These are phyloP conservation scores for Bombus sibiricus DNA, from an alignment of 1,140 invertebrate genomes.

Conservation along the genomic window DNA sequence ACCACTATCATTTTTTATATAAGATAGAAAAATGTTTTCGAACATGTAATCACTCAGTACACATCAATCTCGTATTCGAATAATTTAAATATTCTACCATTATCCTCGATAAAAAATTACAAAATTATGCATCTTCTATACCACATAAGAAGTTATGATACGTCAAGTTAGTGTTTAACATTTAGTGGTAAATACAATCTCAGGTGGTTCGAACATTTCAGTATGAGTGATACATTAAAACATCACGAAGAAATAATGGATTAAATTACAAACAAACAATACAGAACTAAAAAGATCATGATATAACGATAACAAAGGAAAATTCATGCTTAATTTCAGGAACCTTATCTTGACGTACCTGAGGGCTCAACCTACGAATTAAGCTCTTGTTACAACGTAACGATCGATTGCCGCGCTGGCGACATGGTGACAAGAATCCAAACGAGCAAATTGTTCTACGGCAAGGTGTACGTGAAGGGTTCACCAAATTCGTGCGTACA, in stretches of 20 bases:
- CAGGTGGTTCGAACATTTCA: no score
- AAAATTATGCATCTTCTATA: not conserved
- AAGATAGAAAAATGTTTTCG: not conserved
- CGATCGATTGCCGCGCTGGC: conserved; percentile 94
- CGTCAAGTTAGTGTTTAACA: no score
- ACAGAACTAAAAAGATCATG: no score
- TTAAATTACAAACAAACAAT: no score
- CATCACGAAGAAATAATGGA: no score
- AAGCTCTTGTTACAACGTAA: conserved; percentile 96
- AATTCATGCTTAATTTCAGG: conserved; percentile 80
- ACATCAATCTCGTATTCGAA: not conserved
- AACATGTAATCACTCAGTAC: not conserved
- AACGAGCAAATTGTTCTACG: conserved; percentile 95
- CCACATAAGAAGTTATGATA: not conserved
- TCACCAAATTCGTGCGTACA: conserved; percentile 95
- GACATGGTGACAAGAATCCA: conserved; percentile 96
- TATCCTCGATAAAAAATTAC: not conserved
- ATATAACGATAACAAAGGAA: not conserved
- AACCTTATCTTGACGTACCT: conserved; percentile 94
- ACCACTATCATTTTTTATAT: not conserved
- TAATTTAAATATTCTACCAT: not conserved
- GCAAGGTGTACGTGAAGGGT: conserved; percentile 96
- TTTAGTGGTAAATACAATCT: no score
- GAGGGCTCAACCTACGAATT: conserved; percentile 96
- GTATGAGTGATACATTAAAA: no score